These are phyloP conservation scores for Lipotes vexillifer DNA, from an alignment of 2,113 vertebrate genomes.

Conservation along the genomic window DNA sequence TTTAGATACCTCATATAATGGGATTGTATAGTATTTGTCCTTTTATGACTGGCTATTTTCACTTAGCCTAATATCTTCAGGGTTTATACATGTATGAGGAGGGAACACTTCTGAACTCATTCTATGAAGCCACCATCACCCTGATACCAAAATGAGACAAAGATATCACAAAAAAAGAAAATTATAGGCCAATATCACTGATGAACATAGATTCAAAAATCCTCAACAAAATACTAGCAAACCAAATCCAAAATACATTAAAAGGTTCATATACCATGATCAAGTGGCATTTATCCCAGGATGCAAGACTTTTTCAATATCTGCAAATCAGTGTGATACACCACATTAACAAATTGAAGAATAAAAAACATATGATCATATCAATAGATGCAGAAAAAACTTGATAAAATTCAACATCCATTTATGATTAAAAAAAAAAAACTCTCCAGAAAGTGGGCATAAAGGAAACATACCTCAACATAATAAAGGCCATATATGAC, in stretches of 20 bases:
- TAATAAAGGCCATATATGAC: too few relatives aligned
- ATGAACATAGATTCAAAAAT: not conserved
- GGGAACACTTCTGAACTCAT: not conserved
- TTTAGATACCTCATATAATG: not conserved
- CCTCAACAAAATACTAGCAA: not conserved
- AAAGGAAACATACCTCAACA: too few relatives aligned
- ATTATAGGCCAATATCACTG: not conserved
- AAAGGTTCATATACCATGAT: not conserved
- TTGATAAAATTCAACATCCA: too few relatives aligned
- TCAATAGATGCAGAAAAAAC: too few relatives aligned
- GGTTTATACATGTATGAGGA: not conserved
- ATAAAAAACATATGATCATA: too few relatives aligned
- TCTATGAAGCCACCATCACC: not conserved
- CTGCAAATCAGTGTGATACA: not conserved
- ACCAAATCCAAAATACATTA: not conserved
- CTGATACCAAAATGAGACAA: not conserved
- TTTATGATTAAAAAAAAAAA: too few relatives aligned
- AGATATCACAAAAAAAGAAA: not conserved
- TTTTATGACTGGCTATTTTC: not conserved
- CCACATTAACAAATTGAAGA: not conserved
- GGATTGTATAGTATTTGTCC: not conserved
- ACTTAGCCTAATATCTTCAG: not conserved
- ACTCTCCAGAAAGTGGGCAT: too few relatives aligned
- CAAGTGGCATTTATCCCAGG: not conserved
- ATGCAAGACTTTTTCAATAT: not conserved